phyloP scores from a whole-genome alignment of 2,113 vertebrate species.

The Arenaria interpres region DNA sequence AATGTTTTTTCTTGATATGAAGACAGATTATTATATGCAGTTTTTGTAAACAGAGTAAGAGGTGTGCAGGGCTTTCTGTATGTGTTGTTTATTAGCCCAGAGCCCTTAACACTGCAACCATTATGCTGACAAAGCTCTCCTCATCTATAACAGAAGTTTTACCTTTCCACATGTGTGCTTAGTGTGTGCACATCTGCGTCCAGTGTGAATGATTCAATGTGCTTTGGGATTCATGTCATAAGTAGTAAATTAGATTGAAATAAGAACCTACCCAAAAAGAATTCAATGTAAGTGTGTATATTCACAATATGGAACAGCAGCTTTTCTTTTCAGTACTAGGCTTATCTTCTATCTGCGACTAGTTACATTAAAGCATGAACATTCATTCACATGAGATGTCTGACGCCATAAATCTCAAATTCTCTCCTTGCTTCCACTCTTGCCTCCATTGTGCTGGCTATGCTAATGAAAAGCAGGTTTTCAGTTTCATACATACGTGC shows the following conservation, averaged over 20 bases:
- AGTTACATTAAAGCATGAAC: conserved; percentile 40
- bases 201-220: background rate
- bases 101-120: background rate
- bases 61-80: background rate
- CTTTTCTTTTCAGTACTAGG: conserved; percentile 17
- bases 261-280: background rate
- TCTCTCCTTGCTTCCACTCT: conserved; percentile 4
- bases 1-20: background rate
- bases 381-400: background rate
- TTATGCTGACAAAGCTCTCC: background rate
- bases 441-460: conserved; percentile 27
- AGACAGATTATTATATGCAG: background rate
- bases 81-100: background rate
- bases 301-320: background rate
- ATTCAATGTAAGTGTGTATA: background rate
- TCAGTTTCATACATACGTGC: background rate
- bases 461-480: conserved; percentile 46
- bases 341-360: conserved; percentile 11
- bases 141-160: background rate
- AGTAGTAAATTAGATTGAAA: conserved; percentile 4
- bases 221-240: background rate
- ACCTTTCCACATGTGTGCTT: conserved; percentile 17
- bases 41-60: background rate
- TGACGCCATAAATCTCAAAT: conserved; percentile 44
- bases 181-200: background rate